phyloP scores from a whole-genome alignment of 2,113 vertebrate genomes.

The Silurus glanis region DNA sequence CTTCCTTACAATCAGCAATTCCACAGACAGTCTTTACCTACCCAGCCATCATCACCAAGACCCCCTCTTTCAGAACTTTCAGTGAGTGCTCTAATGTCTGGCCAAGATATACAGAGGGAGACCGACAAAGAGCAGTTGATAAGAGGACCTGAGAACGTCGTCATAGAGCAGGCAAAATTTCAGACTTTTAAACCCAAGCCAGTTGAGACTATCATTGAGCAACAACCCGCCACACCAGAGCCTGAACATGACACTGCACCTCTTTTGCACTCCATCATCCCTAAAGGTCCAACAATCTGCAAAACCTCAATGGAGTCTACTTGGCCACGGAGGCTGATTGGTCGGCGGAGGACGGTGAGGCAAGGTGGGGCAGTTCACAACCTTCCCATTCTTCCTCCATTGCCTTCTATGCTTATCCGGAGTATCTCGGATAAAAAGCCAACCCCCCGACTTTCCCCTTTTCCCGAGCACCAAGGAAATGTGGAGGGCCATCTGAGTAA shows the following conservation, averaged over 20 bases:
- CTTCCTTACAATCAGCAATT: conserved; percentile 73
- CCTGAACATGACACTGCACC: conserved; percentile 70
- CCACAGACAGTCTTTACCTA: conserved; percentile 66
- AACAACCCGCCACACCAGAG: conserved; percentile 49
- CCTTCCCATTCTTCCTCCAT: conserved; percentile 75
- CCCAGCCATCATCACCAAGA: conserved; percentile 57
- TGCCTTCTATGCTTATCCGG: conserved; percentile 68
- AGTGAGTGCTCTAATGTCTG: conserved; percentile 69
- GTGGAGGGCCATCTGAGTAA: conserved; percentile 62
- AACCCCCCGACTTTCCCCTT: conserved; percentile 61
- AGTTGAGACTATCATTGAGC: conserved; percentile 35
- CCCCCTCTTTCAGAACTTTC: conserved; percentile 69
- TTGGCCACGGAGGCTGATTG: conserved; percentile 75
- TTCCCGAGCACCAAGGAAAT: conserved; percentile 66
- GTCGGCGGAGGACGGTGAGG: conserved; percentile 74
- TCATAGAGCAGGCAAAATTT: conserved; percentile 32
- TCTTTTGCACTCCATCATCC: conserved; percentile 64
- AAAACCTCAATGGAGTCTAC: conserved; percentile 72
- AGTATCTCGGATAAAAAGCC: conserved; percentile 69
- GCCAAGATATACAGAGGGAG: conserved; percentile 60
- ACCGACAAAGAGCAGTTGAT: conserved; percentile 61
- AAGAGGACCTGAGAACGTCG: conserved; percentile 60
- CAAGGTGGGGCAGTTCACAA: conserved; percentile 77
- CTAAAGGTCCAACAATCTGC: conserved; percentile 59
- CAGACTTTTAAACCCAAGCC: conserved; percentile 51